Conservation (phyloP, 2,888 invertebrate species). For the Cerastoderma edule region DNA sequence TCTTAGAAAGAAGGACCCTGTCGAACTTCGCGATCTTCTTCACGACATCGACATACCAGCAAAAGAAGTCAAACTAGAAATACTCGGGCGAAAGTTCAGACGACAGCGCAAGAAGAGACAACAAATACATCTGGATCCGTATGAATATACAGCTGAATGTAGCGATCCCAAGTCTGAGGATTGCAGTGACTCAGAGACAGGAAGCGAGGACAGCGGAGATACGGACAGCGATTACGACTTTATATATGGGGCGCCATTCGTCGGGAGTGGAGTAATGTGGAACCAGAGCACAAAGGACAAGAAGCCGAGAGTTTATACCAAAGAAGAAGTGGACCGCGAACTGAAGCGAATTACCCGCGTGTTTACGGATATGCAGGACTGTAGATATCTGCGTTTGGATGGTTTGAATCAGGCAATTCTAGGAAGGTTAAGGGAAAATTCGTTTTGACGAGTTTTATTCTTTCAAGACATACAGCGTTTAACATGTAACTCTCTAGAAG, state of each 20-base stretch:
- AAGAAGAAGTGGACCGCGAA: conserved; percentile 55
- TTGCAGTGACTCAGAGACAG: conserved; percentile 12
- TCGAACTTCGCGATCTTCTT: conserved; percentile 51
- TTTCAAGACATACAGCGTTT: too few relatives aligned
- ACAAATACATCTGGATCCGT: conserved; percentile 40
- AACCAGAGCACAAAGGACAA: conserved; percentile 32
- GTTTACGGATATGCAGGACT: conserved; percentile 56
- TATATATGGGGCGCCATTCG: conserved; percentile 53
- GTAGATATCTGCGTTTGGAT: conserved; percentile 50
- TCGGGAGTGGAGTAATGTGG: conserved; percentile 59
- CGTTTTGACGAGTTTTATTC: too few relatives aligned
- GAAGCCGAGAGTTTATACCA: conserved; percentile 37
- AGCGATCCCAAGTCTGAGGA: conserved; percentile 3
- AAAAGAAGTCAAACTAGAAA: conserved; percentile 61
- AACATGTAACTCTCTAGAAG: too few relatives aligned
- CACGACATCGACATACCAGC: conserved; percentile 58
- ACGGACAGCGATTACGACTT: conserved; percentile 48
- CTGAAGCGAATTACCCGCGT: conserved; percentile 50
- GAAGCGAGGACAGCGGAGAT: conserved; percentile 27
- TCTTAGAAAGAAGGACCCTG: conserved; percentile 34
- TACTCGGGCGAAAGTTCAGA: conserved; percentile 54
- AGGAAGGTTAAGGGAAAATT: conserved; percentile 39
- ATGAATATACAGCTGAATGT: conserved; percentile 23
- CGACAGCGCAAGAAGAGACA: conserved; percentile 44
- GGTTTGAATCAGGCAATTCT: conserved; percentile 59